These are phyloP conservation scores for Drosophila siamana DNA, from an alignment of 2,888 invertebrate species.

Conservation along the genomic window DNA sequence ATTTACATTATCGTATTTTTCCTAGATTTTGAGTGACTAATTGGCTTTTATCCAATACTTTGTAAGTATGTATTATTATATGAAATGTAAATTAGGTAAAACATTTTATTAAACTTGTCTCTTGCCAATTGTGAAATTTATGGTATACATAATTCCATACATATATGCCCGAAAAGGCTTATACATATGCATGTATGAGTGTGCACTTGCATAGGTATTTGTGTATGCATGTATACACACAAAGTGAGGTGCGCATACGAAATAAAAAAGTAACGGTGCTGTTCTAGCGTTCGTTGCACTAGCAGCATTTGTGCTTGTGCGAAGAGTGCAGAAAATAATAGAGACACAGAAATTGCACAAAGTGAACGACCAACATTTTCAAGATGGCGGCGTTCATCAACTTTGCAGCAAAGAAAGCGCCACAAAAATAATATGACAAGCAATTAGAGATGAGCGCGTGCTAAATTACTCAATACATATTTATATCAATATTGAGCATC, in stretches of 20 bases:
- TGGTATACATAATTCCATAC: constrained; percentile 9
- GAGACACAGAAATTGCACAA: constrained; percentile 27
- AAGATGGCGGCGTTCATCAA: constrained; percentile 44
- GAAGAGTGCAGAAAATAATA: constrained; percentile 15
- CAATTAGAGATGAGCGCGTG: constrained; percentile 42
- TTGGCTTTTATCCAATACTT: constrained; percentile 1
- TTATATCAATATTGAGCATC: background rate
- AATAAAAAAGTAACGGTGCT: constrained; percentile 45
- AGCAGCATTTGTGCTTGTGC: constrained; percentile 7
- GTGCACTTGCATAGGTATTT: background rate
- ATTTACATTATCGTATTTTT: constrained; percentile 22
- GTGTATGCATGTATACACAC: background rate
- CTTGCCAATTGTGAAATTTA: constrained; percentile 4
- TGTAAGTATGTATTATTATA: constrained; percentile 6
- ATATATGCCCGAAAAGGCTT: background rate
- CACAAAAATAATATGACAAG: constrained; percentile 9
- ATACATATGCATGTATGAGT: background rate
- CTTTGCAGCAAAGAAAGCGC: constrained; percentile 11
- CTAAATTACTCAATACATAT: background rate
- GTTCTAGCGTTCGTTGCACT: constrained; percentile 55
- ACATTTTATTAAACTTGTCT: background rate
- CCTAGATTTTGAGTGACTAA: constrained; percentile 18
- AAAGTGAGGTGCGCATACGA: constrained; percentile 1
- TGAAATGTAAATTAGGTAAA: background rate
- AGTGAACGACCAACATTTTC: constrained; percentile 55